Conservation (phyloP, 2,797 vertebrate species). For the Clarias fuscus region DNA sequence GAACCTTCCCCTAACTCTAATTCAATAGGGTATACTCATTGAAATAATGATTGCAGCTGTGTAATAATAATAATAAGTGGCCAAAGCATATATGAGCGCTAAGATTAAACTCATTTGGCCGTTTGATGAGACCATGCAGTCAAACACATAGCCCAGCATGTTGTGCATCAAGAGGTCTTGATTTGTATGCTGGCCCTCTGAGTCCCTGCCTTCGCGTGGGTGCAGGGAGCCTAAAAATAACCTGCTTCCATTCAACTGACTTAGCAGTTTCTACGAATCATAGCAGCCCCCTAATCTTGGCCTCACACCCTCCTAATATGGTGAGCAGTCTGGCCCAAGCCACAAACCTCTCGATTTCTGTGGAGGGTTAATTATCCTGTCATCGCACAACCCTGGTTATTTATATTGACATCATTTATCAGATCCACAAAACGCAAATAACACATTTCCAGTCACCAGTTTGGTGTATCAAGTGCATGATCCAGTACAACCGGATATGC, state of each 20-base stretch:
- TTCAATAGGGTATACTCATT: not conserved
- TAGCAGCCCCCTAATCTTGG: slow-evolving; percentile 62
- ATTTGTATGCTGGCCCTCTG: slow-evolving; percentile 49
- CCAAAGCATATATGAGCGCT: not conserved
- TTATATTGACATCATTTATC: slow-evolving; percentile 40
- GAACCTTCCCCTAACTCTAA: not conserved
- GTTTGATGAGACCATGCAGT: not conserved
- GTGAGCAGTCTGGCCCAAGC: slow-evolving; percentile 62
- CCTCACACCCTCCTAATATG: slow-evolving; percentile 77
- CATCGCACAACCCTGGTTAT: slow-evolving; percentile 16
- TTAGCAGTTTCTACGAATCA: slow-evolving; percentile 62
- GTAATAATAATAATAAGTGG: not conserved
- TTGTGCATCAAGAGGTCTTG: slow-evolving; percentile 43
- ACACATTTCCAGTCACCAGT: slow-evolving; percentile 29
- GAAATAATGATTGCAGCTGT: not conserved
- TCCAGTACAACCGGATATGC: not conserved
- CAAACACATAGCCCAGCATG: slow-evolving; percentile 14
- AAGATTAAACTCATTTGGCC: not conserved
- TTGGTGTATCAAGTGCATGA: not conserved
- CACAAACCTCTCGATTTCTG: slow-evolving; percentile 44
- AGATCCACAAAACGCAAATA: slow-evolving; percentile 33
- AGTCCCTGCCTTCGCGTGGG: slow-evolving; percentile 64
- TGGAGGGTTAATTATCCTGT: slow-evolving; percentile 50
- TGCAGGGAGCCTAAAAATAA: slow-evolving; percentile 75
- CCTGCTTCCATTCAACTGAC: slow-evolving; percentile 63